Conservation (phyloP, 2,113 vertebrate genomes). For the Embiotoca jacksoni region DNA sequence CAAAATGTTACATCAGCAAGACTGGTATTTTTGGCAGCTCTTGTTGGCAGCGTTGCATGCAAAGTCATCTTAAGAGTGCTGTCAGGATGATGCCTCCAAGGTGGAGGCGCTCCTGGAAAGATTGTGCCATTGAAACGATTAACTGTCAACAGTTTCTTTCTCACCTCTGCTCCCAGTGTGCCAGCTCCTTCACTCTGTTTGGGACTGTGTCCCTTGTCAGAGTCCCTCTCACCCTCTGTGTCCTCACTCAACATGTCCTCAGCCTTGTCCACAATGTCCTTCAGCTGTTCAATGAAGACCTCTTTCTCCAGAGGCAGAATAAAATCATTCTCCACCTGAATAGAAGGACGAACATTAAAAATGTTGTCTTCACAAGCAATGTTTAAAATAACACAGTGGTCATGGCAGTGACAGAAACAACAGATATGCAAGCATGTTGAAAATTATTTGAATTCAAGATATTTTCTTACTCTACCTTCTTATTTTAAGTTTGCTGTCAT, state of each 20-base stretch:
- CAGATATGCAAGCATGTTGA: not conserved
- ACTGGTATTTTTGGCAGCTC: slow-evolving; percentile 41
- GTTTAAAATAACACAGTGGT: not conserved
- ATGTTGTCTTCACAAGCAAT: not conserved
- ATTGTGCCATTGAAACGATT: slow-evolving; percentile 31
- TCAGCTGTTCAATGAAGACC: slow-evolving; percentile 97
- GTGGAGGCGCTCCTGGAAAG: not conserved
- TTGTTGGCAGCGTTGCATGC: slow-evolving; percentile 41
- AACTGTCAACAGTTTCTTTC: slow-evolving; percentile 47
- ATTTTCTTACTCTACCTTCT: no score
- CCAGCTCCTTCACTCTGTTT: slow-evolving; percentile 83
- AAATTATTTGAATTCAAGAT: no score
- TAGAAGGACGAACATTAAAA: not conserved
- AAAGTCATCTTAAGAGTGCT: slow-evolving; percentile 56
- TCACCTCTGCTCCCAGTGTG: slow-evolving; percentile 85
- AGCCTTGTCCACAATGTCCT: slow-evolving; percentile 98
- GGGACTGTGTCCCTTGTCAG: slow-evolving; percentile 86
- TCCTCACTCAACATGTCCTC: slow-evolving; percentile 98
- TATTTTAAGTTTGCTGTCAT: no score
- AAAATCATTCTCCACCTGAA: slow-evolving; percentile 96
- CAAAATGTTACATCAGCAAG: slow-evolving; percentile 59
- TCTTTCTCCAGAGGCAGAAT: slow-evolving; percentile 95
- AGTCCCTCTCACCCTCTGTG: slow-evolving; percentile 89
- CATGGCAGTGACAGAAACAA: not conserved
- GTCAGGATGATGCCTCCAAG: slow-evolving; percentile 38